phyloP scores from a whole-genome alignment of 1,140 invertebrate genomes.

The Euura saliciscinereae region DNA sequence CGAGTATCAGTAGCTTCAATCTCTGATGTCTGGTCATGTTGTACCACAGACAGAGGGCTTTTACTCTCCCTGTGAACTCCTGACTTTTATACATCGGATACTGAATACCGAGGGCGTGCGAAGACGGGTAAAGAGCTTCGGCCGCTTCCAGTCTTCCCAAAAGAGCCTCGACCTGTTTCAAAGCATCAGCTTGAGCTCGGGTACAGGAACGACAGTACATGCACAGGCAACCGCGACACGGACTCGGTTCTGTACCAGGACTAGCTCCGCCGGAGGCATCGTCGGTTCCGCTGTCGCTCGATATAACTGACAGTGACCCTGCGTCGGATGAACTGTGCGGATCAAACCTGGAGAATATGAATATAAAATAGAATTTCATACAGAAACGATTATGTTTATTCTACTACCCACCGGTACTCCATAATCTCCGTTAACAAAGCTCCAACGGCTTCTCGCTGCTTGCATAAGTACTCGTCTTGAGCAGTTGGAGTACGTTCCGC shows the following conservation, averaged over 20 bases:
- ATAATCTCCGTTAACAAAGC: slow-evolving; percentile 76
- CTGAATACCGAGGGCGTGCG: slow-evolving; percentile 74
- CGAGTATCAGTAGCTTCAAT: slow-evolving; percentile 79
- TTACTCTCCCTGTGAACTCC: slow-evolving; percentile 71
- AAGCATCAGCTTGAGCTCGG: slow-evolving; percentile 71
- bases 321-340: slow-evolving; percentile 22
- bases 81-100: slow-evolving; percentile 74
- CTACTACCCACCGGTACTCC: slow-evolving; percentile 67
- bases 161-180: slow-evolving; percentile 75
- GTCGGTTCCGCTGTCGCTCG: slow-evolving; percentile 29
- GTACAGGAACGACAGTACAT: slow-evolving; percentile 74
- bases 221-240: slow-evolving; percentile 67
- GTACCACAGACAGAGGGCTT: slow-evolving; percentile 87
- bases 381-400: no score
- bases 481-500: slow-evolving; percentile 73
- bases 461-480: slow-evolving; percentile 79
- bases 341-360: slow-evolving; percentile 34
- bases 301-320: slow-evolving; percentile 16
- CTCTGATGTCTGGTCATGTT: slow-evolving; percentile 86
- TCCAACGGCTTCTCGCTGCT: slow-evolving; percentile 73
- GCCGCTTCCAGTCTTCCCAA: slow-evolving; percentile 76
- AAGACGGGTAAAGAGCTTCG: slow-evolving; percentile 83
- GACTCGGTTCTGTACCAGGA: slow-evolving; percentile 37
- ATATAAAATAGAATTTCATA: no score
- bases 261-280: slow-evolving; percentile 25